Base-by-base conservation (phyloP, 2,113 vertebrate genomes). In the Pseudopodoces humilis region DNA sequence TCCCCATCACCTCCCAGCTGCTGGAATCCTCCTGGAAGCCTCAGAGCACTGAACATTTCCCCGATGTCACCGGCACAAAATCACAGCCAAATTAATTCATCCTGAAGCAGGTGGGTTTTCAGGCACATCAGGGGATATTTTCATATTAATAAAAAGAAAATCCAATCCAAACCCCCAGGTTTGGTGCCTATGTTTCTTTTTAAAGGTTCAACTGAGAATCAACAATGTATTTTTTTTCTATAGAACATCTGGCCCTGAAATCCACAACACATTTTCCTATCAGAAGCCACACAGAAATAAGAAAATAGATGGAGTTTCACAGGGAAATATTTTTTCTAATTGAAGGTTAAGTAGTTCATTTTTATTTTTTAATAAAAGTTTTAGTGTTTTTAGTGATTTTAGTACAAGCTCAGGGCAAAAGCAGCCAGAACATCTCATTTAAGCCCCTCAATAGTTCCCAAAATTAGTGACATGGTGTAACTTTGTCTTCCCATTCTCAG, bases 201-300 rank as follows among this genome's bases (percentile, higher is more conserved):
- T 69, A 21, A 80, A 89, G 22, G 14, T 77, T 88, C 86, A 92
- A 53, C 37, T 60, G 37, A 64, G 49, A 60, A 64, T 20, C 58
- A 94, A 35, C 4, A 6, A 9, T 6, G 0, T 7, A 0, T 15
- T 3, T 39, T 41, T 59, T 46, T 3, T 20, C 15, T 33, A 6
- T 1, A 24, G 13, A 15, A 7, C 49, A 58, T 4, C 67, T 55
- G 23, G 27, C 16, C 37, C 50, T 76, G 22, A 3, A 53, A 82
- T 50, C 41, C 41, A 21, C 14, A 44, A 28, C 2, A 9, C 21
- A 33, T 50, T 79, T 62, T 63, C 27, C 59, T 33, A 23, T 27
- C 80, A 59, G 71, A 24, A 58, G 4, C 43, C 46, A 46, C n/a
- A 17, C 21, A 41, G n/a, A 72, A 69, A 10, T 22, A 82, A 46